Evolutionary conservation across 1,140 invertebrate genomes (phyloP).

Genomic region (Euura lappo): DNA sequence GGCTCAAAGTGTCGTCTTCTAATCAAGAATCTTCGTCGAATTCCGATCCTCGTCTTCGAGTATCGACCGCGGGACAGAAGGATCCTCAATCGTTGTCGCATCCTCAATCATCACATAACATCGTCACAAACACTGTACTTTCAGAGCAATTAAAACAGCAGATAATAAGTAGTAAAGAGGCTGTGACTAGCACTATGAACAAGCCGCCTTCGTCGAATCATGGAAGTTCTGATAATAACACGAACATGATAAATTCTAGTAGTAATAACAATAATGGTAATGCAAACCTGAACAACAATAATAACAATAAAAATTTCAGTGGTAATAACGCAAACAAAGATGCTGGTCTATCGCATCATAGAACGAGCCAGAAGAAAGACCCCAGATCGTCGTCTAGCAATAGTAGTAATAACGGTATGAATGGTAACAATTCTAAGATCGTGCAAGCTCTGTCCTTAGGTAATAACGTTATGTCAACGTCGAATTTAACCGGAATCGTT

Average conservation of each 20-base stretch:
- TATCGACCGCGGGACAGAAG: conserved; percentile 13
- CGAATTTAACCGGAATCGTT: neutral
- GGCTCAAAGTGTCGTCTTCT: conserved; percentile 55
- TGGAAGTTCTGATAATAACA: conserved; percentile 32
- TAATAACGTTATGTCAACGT: conserved; percentile 23
- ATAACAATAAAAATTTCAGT: conserved; percentile 53
- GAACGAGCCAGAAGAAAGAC: conserved; percentile 57
- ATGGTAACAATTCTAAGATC: conserved; percentile 42
- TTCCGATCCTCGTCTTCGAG: conserved; percentile 9
- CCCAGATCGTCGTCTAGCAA: conserved; percentile 54
- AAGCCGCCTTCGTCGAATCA: conserved; percentile 40
- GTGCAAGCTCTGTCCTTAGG: conserved; percentile 34
- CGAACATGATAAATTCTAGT: conserved; percentile 42
- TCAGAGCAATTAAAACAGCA: conserved; percentile 54
- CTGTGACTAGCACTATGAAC: conserved; percentile 48
- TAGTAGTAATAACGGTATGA: conserved; percentile 45
- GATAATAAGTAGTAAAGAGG: conserved; percentile 44
- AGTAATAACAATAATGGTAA: conserved; percentile 51
- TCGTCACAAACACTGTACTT: conserved; percentile 42
- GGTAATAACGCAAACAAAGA: conserved; percentile 52
- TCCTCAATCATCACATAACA: conserved; percentile 13
- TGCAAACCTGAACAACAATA: conserved; percentile 45
- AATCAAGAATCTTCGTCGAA: conserved; percentile 12
- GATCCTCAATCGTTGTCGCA: conserved; percentile 12
- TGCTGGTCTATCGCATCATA: conserved; percentile 46